Evolutionary conservation across 2,888 invertebrate species (phyloP).

Genomic region (Nomada goodeniana): DNA sequence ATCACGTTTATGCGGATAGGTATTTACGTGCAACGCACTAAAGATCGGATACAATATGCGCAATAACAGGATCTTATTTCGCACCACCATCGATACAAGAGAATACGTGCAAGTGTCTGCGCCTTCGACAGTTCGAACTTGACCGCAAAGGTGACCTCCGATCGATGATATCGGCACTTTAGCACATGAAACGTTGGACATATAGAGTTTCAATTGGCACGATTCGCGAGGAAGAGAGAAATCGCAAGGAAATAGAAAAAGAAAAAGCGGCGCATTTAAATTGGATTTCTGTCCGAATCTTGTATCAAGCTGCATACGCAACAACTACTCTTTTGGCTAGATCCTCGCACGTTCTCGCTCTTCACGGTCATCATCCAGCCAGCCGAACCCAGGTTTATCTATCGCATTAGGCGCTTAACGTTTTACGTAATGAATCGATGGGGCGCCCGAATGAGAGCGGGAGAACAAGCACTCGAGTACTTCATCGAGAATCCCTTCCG

Average conservation of each 20-base stretch:
- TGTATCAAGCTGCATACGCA: background rate
- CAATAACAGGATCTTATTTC: slow-evolving; percentile 27
- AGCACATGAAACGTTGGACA: slow-evolving; percentile 17
- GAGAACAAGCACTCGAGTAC: no score
- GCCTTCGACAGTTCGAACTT: slow-evolving; percentile 5
- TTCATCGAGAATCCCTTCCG: no score
- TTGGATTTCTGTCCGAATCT: background rate
- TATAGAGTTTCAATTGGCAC: slow-evolving; percentile 6
- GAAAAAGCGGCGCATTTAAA: background rate
- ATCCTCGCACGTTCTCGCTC: background rate
- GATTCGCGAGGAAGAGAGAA: no score
- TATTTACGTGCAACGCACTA: background rate
- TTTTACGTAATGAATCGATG: slow-evolving; percentile 49
- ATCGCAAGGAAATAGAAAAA: background rate
- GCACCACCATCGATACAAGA: slow-evolving; percentile 5
- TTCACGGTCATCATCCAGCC: slow-evolving; percentile 16
- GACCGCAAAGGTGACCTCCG: slow-evolving; percentile 51
- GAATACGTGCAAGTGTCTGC: background rate
- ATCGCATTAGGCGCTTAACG: slow-evolving; percentile 27
- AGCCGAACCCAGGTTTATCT: slow-evolving; percentile 20
- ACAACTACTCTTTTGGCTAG: slow-evolving; percentile 2
- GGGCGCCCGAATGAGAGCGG: background rate
- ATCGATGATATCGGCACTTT: slow-evolving; percentile 37
- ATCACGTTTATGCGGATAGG: background rate
- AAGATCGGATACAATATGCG: slow-evolving; percentile 2